Conservation (phyloP, 2,888 invertebrate genomes). For the Nomada flava region DNA sequence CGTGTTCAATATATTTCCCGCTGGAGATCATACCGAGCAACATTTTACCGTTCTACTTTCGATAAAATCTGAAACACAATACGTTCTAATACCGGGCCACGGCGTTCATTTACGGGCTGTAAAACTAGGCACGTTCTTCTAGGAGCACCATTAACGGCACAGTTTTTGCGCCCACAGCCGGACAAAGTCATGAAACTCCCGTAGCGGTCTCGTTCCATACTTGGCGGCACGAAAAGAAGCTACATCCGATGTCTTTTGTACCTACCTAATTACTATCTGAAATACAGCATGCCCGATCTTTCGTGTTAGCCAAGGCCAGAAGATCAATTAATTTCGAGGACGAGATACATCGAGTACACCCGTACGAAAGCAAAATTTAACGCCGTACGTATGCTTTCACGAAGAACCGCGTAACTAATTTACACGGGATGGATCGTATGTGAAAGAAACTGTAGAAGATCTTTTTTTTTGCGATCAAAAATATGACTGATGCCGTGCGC, state of each 20-base stretch:
- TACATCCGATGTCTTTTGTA: conserved; percentile 3
- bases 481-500: too few species aligned
- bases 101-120: conserved; percentile 59
- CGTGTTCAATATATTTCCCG: conserved; percentile 16
- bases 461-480: too few species aligned
- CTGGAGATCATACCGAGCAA: conserved; percentile 40
- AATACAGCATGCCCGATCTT: background rate
- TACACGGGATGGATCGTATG: too few species aligned
- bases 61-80: conserved; percentile 55
- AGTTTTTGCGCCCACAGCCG: conserved; percentile 45
- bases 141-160: conserved; percentile 56
- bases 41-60: conserved; percentile 58
- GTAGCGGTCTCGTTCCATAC: conserved; percentile 55
- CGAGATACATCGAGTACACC: too few species aligned
- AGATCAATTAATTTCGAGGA: too few species aligned
- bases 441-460: too few species aligned
- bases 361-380: too few species aligned
- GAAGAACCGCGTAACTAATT: too few species aligned
- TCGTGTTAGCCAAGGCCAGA: too few species aligned
- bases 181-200: conserved; percentile 58
- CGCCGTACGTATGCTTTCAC: too few species aligned
- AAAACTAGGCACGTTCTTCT: conserved; percentile 60
- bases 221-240: conserved; percentile 22
- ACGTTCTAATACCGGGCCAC: conserved; percentile 57
- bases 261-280: background rate